phyloP scores from a whole-genome alignment of 2,113 vertebrate species.

The Numenius arquata region DNA sequence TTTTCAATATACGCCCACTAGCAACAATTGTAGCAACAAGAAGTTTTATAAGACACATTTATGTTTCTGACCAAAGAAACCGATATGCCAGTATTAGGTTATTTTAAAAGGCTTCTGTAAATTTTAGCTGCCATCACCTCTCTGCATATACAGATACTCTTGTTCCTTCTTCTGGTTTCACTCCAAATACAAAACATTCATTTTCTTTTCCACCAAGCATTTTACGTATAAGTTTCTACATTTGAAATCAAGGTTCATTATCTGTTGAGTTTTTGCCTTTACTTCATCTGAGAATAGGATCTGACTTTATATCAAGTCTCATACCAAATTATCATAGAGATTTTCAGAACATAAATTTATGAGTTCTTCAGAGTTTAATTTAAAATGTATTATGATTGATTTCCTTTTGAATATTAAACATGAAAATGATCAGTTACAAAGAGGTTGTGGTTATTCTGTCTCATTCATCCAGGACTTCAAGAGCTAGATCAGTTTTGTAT shows the following conservation, averaged over 20 bases:
- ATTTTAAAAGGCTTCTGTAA: neutral
- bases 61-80: neutral
- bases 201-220: neutral
- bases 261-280: neutral
- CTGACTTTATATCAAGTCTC: neutral
- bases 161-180: neutral
- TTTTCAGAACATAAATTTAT: neutral
- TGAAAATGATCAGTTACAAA: neutral
- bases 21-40: neutral
- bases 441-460: neutral
- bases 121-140: neutral
- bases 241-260: neutral
- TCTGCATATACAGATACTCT: neutral
- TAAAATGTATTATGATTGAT: neutral
- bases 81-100: neutral
- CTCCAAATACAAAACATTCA: neutral
- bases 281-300: neutral
- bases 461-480: neutral
- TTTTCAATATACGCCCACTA: neutral
- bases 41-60: neutral
- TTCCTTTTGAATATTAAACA: neutral
- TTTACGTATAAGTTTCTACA: neutral
- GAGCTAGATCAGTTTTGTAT: neutral
- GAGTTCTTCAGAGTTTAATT: neutral
- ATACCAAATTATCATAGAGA: neutral